Base-by-base conservation (phyloP, 2,113 vertebrate genomes). In the Gallinago paraguaiae region DNA sequence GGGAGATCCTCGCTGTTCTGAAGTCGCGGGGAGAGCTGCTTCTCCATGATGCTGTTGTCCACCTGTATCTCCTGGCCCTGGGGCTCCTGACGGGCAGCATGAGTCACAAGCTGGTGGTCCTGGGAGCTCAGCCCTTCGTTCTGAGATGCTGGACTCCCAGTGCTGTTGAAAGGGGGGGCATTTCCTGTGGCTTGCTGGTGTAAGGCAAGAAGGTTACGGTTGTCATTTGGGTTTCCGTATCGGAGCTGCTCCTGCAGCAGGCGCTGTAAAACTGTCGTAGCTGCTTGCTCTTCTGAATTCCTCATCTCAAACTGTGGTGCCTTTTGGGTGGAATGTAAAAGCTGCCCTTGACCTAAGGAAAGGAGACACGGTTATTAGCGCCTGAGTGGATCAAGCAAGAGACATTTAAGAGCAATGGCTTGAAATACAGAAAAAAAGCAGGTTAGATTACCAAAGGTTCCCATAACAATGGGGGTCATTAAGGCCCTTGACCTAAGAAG, bases 171-270 rank as follows among this genome's bases (percentile, higher is more conserved):
- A 87, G 97, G 92, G 82, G 98, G 96, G 33, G 95, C 97, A 92
- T 97, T 98, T 57, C 98, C 98, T 74, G 98, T 98, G 85, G 98
- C 98, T 96, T 98, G 98, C 79, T 98, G 98, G 86, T 99, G 99
- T 96, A 99, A 97, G 94, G 98, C 98, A 83, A 99, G 98, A 43
- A 99, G 99, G 97, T 98, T 99, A 43, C 99, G 98, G 96, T 98
- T 98, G 90, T 99, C 99, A 97, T 96, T 98, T 84, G 98, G 98
- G 96, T 98, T 98, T 91, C 98, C 98, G 98, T 98, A 99, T 96
- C 99, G 98, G 97, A 99, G 99, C 97, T 99, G 99, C 98, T 99
- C 99, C 98, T 99, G 99, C 95, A 99, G 98, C 97, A 99, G 98
- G 87, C 99, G 99, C 96, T 99, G 99, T 94, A 99, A 98, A 90